Evolutionary conservation across 2,113 vertebrate species (phyloP), one percentile per base, ranked within the genome.

Genomic region (Galemys pyrenaicus): DNA sequence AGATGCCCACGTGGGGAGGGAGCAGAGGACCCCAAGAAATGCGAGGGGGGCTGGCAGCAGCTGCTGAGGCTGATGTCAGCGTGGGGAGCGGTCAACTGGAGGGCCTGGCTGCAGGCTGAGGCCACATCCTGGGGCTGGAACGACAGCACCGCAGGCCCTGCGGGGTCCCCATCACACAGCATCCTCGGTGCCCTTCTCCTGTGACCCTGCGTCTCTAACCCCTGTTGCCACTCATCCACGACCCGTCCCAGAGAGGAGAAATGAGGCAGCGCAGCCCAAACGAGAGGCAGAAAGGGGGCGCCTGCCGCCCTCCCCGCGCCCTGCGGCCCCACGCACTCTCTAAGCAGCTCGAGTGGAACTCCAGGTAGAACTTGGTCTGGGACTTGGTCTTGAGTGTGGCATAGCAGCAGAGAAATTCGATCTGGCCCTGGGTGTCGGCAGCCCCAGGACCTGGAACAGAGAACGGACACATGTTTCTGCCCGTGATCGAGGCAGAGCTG

Each of bases 281-380:
- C n/a, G n/a, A n/a, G n/a, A n/a, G n/a, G n/a, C n/a, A 0, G 26
- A 0, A 6, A 26, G 30, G 44, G 3, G 2, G 15, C 5, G 28
- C 12, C 71, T 4, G n/a, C 5, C 24, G 26, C 32, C 5, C 8
- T 1, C 39, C 2, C 32, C 4, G 11, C 15, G 12, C 4, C 32
- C 32, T 1, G 28, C 6, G 6, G 5, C 17, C 78, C 77, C 0
- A 4, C 98, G 73, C 98, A 99, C 99, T 99, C 97, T 99, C 99
- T 96, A 99, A 97, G 97, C 99, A 99, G 98, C 98, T 99, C 19
- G 99, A 99, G 88, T 99, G 98, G 96, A 99, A 99, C 92, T 99
- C 99, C 0, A 99, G 99, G 98, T 99, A 99, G 98, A 99, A 99
- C 95, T 99, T 99, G 49, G 99, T 99, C 98, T 99, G 99, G 12